Conservation (phyloP, 2,888 invertebrate genomes). For the Cheilosia pagana region DNA sequence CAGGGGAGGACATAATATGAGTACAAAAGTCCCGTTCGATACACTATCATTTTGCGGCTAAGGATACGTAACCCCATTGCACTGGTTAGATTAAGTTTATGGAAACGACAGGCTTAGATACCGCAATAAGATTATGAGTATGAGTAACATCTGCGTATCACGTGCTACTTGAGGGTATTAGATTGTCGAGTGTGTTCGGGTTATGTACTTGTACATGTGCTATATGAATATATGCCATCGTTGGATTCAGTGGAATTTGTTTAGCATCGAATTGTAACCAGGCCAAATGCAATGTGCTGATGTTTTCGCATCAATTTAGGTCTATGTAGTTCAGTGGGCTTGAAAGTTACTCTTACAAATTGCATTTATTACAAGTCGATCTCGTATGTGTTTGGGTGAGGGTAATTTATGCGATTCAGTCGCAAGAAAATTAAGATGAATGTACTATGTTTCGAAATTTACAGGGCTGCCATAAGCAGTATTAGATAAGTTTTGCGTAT, state of each 20-base stretch:
- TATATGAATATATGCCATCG: not conserved
- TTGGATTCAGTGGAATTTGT: slow-evolving; percentile 1
- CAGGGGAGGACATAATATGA: slow-evolving; percentile 15
- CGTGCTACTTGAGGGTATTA: slow-evolving; percentile 39
- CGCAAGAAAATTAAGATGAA: too few species aligned
- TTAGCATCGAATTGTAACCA: not conserved
- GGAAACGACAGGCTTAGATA: slow-evolving; percentile 72
- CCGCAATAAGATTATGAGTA: slow-evolving; percentile 71
- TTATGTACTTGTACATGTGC: not conserved
- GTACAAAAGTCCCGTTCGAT: slow-evolving; percentile 67
- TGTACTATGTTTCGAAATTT: too few species aligned
- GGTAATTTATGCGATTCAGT: too few species aligned
- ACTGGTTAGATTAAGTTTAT: slow-evolving; percentile 74
- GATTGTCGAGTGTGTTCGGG: not conserved
- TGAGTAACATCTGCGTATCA: slow-evolving; percentile 63
- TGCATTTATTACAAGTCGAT: too few species aligned
- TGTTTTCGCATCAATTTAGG: too few species aligned
- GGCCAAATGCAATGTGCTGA: too few species aligned
- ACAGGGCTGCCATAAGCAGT: too few species aligned
- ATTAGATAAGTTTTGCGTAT: too few species aligned
- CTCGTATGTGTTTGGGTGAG: too few species aligned
- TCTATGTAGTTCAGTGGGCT: too few species aligned
- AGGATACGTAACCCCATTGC: slow-evolving; percentile 73
- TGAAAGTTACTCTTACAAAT: too few species aligned
- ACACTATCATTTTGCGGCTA: slow-evolving; percentile 70